Evolutionary conservation across 1,140 invertebrate species (phyloP).

Genomic region (Pygmarrhopalites habei): DNA sequence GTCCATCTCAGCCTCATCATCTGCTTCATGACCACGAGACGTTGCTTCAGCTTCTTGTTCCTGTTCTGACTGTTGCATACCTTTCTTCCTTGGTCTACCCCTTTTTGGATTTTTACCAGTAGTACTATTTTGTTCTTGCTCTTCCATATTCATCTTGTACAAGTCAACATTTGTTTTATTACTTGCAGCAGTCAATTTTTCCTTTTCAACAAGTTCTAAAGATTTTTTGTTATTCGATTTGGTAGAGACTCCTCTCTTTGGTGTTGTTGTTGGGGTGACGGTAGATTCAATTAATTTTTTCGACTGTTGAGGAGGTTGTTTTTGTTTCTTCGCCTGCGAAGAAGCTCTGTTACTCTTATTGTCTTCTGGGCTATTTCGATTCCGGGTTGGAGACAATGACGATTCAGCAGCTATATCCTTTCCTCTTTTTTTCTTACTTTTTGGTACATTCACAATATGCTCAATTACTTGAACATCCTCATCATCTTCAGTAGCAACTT

Average conservation of each 20-base stretch:
- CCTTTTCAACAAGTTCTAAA: neutral
- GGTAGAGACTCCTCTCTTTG: neutral
- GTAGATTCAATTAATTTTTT: too few relatives aligned
- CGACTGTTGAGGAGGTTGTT: too few relatives aligned
- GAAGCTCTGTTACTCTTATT: neutral
- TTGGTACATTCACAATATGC: neutral
- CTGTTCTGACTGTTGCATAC: slow-evolving; percentile 5
- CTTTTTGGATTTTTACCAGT: slow-evolving; percentile 10
- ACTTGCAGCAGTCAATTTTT: neutral
- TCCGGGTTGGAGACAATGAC: too few relatives aligned
- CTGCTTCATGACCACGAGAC: slow-evolving; percentile 16
- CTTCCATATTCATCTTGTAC: neutral
- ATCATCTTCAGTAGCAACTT: neutral
- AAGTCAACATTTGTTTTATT: neutral
- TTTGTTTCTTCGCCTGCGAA: slow-evolving; percentile 7
- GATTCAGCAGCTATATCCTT: too few relatives aligned
- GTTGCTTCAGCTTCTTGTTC: slow-evolving; percentile 15
- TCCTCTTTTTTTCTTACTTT: too few relatives aligned
- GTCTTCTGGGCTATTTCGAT: too few relatives aligned
- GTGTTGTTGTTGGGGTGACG: too few relatives aligned
- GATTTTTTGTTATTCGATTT: neutral
- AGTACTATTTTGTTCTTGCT: neutral
- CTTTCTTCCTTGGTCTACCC: slow-evolving; percentile 20
- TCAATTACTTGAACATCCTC: neutral
- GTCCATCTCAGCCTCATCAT: slow-evolving; percentile 16